Evolutionary conservation across 2,888 invertebrate genomes (phyloP), one percentile per base, ranked within the genome.

Genomic region (Agelastica alni): DNA sequence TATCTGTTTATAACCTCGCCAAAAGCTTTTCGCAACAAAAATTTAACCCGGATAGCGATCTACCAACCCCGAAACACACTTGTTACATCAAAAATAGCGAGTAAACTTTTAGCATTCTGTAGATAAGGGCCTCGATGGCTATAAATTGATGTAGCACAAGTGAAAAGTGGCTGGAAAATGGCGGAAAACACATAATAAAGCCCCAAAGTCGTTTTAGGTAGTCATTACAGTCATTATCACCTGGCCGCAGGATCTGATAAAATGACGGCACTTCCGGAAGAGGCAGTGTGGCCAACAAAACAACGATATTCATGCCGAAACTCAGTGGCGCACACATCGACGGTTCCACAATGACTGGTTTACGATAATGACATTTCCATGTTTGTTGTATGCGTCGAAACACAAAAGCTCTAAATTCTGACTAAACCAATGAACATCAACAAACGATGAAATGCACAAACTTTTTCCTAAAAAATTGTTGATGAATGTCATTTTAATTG

Each of bases 161-260:
- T 47, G 43, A 44, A 53, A 53, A 47, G 42, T 47, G 36, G 14
- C 20, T 42, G 53, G 36, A 55, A 55, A 60, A 58, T 51, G 45
- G 49, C 48, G 18, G 41, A 53, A 34, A 48, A 30, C 53, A 53
- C 57, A 49, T 60, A 56, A 60, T 57, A 56, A 59, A 55, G 58
- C 51, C 55, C 53, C 53, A 58, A 53, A 59, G 57, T 56, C 61
- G 59, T 61, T 61, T 60, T 37, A 37, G 56, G 53, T 54, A 55
- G 56, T 60, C 63, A 66, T 66, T 66, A 66, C 58, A 62, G 61
- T 55, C 61, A 64, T 67, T 67, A 67, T 67, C 67, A 67, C 64
- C 65, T 67, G 64, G 58, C 60, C 62, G 41, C 67, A 67, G 65
- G 39, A 67, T 65, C 63, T 60, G 63, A 65, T 65, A 60, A 28